These are phyloP conservation scores for Clistopyga incitator DNA, from an alignment of 2,888 invertebrate species.

Conservation along the genomic window DNA sequence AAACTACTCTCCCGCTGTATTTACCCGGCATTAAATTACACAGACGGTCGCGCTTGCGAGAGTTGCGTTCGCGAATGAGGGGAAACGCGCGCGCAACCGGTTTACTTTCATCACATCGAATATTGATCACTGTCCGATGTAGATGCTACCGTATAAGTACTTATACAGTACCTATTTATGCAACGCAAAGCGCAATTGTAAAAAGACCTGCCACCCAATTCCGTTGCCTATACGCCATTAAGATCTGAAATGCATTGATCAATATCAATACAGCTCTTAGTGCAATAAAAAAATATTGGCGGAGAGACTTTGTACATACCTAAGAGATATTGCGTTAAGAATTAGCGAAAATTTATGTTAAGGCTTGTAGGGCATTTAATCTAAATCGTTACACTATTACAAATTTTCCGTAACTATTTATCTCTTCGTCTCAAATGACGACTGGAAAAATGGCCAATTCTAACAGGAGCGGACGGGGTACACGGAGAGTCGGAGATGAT, in stretches of 20 bases:
- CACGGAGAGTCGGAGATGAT: background rate
- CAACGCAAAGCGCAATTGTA: slow-evolving; percentile 64
- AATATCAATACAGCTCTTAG: background rate
- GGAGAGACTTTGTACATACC: background rate
- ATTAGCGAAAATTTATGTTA: too few species aligned
- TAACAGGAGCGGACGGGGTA: background rate
- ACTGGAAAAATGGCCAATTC: slow-evolving; percentile 11
- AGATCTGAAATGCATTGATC: background rate
- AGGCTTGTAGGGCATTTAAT: too few species aligned
- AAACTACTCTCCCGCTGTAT: slow-evolving; percentile 73
- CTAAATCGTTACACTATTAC: background rate
- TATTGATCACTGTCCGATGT: slow-evolving; percentile 79
- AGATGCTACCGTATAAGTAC: slow-evolving; percentile 36
- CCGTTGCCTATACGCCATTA: background rate
- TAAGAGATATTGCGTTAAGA: too few species aligned
- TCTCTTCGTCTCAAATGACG: background rate
- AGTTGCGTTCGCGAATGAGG: slow-evolving; percentile 55
- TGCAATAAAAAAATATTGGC: background rate
- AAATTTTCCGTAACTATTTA: background rate
- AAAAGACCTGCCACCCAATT: background rate
- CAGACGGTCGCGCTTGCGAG: slow-evolving; percentile 76
- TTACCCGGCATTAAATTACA: slow-evolving; percentile 83
- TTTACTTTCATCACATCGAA: slow-evolving; percentile 82
- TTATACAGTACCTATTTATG: slow-evolving; percentile 81
- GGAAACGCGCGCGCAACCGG: slow-evolving; percentile 72